These are phyloP conservation scores for Magallana gigas DNA, from an alignment of 1,140 invertebrate species.

Conservation along the genomic window DNA sequence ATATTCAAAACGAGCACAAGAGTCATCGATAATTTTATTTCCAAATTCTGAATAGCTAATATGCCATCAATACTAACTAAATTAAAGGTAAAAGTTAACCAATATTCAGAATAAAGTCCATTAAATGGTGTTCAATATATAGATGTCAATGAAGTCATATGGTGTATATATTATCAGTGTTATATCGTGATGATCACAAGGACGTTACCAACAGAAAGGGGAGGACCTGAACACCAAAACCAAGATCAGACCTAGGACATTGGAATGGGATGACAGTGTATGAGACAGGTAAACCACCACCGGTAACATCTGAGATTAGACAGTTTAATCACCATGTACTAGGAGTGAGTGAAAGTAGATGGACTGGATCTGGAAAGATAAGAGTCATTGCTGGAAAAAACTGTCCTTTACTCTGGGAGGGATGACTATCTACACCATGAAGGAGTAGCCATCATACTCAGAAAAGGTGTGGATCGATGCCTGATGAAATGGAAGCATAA, in stretches of 20 bases:
- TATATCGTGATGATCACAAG: neutral
- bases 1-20: too few species aligned
- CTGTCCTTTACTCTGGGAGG: constrained; percentile 40
- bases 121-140: too few species aligned
- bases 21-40: too few species aligned
- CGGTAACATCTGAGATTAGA: constrained; percentile 56
- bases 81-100: too few species aligned
- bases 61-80: too few species aligned
- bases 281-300: constrained; percentile 54
- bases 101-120: too few species aligned
- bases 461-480: constrained; percentile 30
- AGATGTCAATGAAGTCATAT: too few species aligned
- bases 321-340: constrained; percentile 50
- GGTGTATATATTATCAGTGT: too few species aligned
- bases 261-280: constrained; percentile 61
- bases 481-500: constrained; percentile 54
- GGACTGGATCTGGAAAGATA: constrained; percentile 47
- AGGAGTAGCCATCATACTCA: constrained; percentile 49
- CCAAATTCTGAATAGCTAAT: too few species aligned
- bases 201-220: constrained; percentile 47
- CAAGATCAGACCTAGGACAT: constrained; percentile 58
- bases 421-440: constrained; percentile 45
- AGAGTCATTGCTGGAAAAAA: constrained; percentile 43
- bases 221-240: constrained; percentile 56
- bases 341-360: constrained; percentile 56